Conservation (phyloP, 2,113 vertebrate species). For the Poeciliopsis turrubarensis region DNA sequence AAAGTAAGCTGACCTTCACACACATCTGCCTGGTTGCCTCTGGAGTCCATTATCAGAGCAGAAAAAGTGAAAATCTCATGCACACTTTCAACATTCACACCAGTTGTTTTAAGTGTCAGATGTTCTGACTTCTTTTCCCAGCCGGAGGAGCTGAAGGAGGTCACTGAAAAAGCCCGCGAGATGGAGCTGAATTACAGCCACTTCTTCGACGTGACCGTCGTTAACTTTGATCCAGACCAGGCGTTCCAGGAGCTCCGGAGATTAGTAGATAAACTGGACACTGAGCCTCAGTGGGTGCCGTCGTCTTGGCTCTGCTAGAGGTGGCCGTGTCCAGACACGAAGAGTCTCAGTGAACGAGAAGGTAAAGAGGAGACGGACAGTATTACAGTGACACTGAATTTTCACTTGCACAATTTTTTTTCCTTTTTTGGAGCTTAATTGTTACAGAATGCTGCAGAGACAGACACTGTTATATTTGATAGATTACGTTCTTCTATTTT, state of each 20-base stretch:
- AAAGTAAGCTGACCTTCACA: conserved; percentile 75
- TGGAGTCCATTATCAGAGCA: neutral
- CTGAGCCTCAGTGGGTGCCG: conserved; percentile 98
- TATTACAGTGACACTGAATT: conserved; percentile 39
- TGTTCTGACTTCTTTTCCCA: conserved; percentile 59
- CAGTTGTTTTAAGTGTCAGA: neutral
- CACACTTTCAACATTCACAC: too few species aligned
- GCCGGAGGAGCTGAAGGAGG: conserved; percentile 92
- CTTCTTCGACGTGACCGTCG: conserved; percentile 90
- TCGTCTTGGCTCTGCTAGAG: conserved; percentile 89
- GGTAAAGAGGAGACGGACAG: conserved; percentile 3
- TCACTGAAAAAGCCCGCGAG: conserved; percentile 93
- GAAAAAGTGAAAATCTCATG: neutral
- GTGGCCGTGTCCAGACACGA: neutral
- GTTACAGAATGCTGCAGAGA: conserved; percentile 36
- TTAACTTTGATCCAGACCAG: conserved; percentile 90
- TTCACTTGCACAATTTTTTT: conserved; percentile 57
- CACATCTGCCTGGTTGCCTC: too few species aligned
- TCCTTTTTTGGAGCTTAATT: conserved; percentile 40
- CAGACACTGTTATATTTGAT: conserved; percentile 49
- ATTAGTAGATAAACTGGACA: conserved; percentile 93
- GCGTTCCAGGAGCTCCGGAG: conserved; percentile 89
- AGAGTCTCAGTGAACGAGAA: conserved; percentile 7
- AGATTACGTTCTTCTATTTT: conserved; percentile 20
- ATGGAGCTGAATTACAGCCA: conserved; percentile 95